Evolutionary conservation across 1,140 invertebrate species (phyloP).

Genomic region (Drosophila nasuta): DNA sequence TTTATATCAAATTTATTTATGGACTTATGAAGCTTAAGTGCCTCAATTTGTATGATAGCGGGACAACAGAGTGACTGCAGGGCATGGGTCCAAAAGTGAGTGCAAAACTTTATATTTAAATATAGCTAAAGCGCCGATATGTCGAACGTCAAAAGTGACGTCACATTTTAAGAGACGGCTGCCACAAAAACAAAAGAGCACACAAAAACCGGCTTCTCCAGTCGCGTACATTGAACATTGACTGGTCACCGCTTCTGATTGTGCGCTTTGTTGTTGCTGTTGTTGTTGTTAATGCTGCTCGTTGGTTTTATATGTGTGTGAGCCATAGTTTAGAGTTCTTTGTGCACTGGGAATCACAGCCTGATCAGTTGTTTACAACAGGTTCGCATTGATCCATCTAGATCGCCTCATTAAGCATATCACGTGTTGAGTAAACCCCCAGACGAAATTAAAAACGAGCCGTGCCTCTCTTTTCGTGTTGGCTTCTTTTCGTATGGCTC

Average conservation of each 20-base stretch:
- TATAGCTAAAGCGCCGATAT: constrained; percentile 32
- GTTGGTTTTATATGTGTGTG: background rate
- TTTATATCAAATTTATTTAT: constrained; percentile 70
- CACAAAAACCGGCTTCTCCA: constrained; percentile 38
- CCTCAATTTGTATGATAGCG: constrained; percentile 56
- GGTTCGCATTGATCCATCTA: constrained; percentile 48
- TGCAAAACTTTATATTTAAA: constrained; percentile 62
- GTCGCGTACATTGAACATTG: constrained; percentile 27
- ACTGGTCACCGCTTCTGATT: constrained; percentile 14
- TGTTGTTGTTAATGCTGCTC: constrained; percentile 9
- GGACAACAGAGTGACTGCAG: constrained; percentile 14
- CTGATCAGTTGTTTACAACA: constrained; percentile 37
- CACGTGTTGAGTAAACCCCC: constrained; percentile 42
- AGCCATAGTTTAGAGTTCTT: constrained; percentile 42
- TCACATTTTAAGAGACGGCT: constrained; percentile 39
- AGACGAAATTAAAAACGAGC: constrained; percentile 16
- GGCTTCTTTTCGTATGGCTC: constrained; percentile 9
- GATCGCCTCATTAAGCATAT: constrained; percentile 33
- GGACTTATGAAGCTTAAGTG: constrained; percentile 67
- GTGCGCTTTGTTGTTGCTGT: constrained; percentile 12
- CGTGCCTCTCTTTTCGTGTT: constrained; percentile 40
- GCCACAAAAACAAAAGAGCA: constrained; percentile 13
- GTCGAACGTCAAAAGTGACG: constrained; percentile 67
- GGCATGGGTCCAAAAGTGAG: constrained; percentile 35
- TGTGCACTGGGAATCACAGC: constrained; percentile 50